Percentiles rank a stretch among this genome's conserved stretches.
phyloP scores from a whole-genome alignment of 2,113 vertebrate genomes.

The Ceyx margarethae region DNA sequence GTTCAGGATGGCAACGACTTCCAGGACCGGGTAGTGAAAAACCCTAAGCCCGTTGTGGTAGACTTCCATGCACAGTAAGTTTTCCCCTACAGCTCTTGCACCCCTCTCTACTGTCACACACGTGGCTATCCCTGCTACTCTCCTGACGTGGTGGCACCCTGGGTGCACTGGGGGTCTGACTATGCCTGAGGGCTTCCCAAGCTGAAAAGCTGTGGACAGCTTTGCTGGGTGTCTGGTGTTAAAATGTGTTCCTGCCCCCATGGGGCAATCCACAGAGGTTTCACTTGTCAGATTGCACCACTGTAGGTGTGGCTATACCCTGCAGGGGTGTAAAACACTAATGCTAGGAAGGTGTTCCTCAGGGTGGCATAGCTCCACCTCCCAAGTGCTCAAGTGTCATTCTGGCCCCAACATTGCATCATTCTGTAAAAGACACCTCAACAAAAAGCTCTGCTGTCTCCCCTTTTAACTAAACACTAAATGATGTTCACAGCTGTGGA shows the following conservation, averaged over 20 bases:
- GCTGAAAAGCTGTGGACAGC: rapidly evolving
- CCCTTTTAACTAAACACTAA: background rate
- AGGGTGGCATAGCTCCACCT: rapidly evolving
- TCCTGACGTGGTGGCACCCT: rapidly evolving
- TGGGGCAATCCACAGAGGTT: rapidly evolving
- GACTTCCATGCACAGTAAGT: constrained; percentile 97
- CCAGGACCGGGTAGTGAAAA: constrained; percentile 91
- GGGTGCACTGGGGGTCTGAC: rapidly evolving
- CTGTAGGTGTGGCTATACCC: background rate
- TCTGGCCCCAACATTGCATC: rapidly evolving
- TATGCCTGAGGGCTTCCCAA: background rate
- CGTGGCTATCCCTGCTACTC: background rate
- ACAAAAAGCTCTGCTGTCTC: background rate
- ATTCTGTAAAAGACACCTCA: background rate
- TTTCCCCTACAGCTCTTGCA: background rate
- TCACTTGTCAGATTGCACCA: rapidly evolving
- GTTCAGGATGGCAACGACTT: constrained; percentile 93
- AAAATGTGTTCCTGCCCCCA: background rate
- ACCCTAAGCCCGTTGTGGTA: constrained; percentile 86
- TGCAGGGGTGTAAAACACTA: background rate
- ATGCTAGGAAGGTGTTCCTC: background rate
- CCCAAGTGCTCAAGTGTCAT: background rate
- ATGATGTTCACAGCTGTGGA: rapidly evolving
- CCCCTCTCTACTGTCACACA: rapidly evolving
- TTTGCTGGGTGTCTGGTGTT: rapidly evolving